Percentiles rank a stretch among this genome's conserved stretches.
Conservation (phyloP, 1,140 invertebrate genomes). For the Gonioctena quinquepunctata region DNA sequence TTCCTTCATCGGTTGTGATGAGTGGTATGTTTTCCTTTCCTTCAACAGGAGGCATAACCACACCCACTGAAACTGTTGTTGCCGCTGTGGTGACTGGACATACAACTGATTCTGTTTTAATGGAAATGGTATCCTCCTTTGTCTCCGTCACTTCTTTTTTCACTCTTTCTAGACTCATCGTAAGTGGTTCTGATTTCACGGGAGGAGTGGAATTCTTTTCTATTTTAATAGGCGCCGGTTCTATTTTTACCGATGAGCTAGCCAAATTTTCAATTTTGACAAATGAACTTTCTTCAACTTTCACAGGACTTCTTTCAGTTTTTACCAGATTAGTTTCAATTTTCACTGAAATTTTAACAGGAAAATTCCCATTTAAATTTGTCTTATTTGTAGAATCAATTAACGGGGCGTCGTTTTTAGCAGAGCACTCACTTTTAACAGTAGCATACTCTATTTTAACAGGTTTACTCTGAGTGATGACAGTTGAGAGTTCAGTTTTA, state of each 20-base stretch:
- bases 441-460: constrained; percentile 12
- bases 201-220: constrained; percentile 27
- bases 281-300: constrained; percentile 2
- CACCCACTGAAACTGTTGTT: constrained; percentile 42
- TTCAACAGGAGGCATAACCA: constrained; percentile 56
- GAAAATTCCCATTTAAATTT: neutral
- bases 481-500: constrained; percentile 10
- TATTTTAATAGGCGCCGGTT: constrained; percentile 16
- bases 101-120: constrained; percentile 6
- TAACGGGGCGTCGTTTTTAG: neutral
- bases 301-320: neutral
- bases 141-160: neutral
- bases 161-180: neutral
- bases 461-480: neutral
- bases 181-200: constrained; percentile 40
- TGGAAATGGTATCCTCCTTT: no score
- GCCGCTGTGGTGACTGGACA: constrained; percentile 30
- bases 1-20: constrained; percentile 13
- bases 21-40: constrained; percentile 63
- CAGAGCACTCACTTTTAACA: neutral
- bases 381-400: neutral
- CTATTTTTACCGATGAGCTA: constrained; percentile 13
- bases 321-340: constrained; percentile 19
- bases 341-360: constrained; percentile 21
- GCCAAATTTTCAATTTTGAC: constrained; percentile 18